These are phyloP conservation scores for Hippocampus guttulatus DNA, from an alignment of 2,113 vertebrate species.

Conservation along the genomic window DNA sequence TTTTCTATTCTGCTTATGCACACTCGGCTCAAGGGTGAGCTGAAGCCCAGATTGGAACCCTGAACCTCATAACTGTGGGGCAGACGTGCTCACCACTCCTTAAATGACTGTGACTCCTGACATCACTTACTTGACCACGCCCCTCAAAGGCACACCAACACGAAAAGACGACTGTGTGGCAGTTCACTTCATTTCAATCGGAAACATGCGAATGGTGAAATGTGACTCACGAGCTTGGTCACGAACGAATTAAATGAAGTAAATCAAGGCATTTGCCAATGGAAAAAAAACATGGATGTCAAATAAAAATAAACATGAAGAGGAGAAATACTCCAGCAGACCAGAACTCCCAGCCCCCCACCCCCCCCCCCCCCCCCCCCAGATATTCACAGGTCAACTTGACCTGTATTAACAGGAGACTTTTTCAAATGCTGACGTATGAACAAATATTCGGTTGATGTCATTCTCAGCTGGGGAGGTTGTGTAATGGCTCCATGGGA, in stretches of 20 bases:
- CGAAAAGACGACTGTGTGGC: too few species aligned
- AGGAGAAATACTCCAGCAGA: too few species aligned
- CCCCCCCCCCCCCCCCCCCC: too few species aligned
- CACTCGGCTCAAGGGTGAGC: too few species aligned
- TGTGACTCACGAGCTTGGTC: not conserved
- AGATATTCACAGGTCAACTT: not conserved
- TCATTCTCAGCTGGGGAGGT: not conserved
- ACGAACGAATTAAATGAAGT: not conserved
- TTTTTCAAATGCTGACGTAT: not conserved
- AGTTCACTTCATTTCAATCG: not conserved
- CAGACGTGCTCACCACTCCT: too few species aligned
- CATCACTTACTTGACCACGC: not conserved
- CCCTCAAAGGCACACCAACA: not conserved
- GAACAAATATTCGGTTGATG: conserved; percentile 5
- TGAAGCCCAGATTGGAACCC: not conserved
- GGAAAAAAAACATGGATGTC: not conserved
- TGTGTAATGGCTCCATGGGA: conserved; percentile 3
- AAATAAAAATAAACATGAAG: not conserved
- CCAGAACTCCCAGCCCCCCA: too few species aligned
- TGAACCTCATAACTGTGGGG: not conserved
- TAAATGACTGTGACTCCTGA: not conserved
- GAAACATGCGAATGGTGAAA: not conserved
- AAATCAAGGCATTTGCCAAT: not conserved
- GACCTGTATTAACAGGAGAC: not conserved
- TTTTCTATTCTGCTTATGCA: too few species aligned